Evolutionary conservation across 2,888 invertebrate genomes (phyloP), one percentile per base, ranked within the genome.

Genomic region (Epinotia demarniana): DNA sequence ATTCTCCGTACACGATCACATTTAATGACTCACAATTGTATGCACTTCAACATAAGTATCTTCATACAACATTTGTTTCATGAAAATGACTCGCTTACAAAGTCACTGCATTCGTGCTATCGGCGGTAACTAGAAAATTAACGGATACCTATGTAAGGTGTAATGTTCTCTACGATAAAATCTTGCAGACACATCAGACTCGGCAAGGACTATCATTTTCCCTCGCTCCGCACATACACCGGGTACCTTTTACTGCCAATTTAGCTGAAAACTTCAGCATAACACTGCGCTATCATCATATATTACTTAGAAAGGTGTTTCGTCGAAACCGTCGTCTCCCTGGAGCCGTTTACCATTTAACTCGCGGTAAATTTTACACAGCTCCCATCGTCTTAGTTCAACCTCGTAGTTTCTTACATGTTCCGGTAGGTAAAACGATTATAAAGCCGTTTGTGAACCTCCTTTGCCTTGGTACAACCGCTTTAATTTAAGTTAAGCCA

Each of bases 401-500:
- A 72, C 67, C 61, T 62, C 67, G 19, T 67, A 75, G 75, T 75
- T 72, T 75, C 75, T 75, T 75, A 75, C 75, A 75, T 75, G 75
- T 75, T 72, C 62, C 33, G 71, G 75, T 72, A 67, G 72, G 75
- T 75, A 75, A 72, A 75, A 72, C 72, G 71, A 75, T 76, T 75
- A 77, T 76, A 64, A 72, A 77, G 76, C 77, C 77, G 77, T 76
- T 79, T 73, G 71, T 75, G 71, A 76, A 79, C 77, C 77, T 79
- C 78, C 79, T 77, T 72, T 77, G 78, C 77, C 78, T 80, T 80
- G 81, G 71, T 83, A 84, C 84, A 82, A 84, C 82, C 82, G 84
- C 88, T 90, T 90, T 86, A 88, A 90, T 90, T 89, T 88, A 89
- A 90, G 83, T 89, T 87, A 84, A 81, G 85, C 87, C 81, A 78